Base-by-base conservation (phyloP, 2,888 invertebrate species). In the Leptura quadrifasciata region DNA sequence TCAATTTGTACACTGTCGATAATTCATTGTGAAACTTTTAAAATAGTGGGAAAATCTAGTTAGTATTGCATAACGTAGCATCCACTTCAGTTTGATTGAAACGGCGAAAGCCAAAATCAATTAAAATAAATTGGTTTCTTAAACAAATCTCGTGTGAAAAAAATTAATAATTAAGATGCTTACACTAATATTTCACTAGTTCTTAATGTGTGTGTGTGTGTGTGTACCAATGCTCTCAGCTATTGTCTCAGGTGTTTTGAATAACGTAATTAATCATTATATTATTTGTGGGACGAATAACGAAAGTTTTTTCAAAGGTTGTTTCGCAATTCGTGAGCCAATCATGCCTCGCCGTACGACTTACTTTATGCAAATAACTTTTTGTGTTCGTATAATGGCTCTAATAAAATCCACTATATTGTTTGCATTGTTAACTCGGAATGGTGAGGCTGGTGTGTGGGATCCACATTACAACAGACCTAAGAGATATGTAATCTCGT, bases 211-310 rank as follows among this genome's bases (percentile, higher is more conserved):
- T 47, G 47, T 10, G 18, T 47, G 47, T 10, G 18, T 18, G 35
- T 17, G 12, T 67, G 65, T 67, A 20, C 65, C 52, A 67, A 67
- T 54, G n/a, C 65, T 67, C 65, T 24, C 65, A 52, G 52, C 65
- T 31, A 52, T 68, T 68, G 68, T 68, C 57, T 18, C n/a, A 35
- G 31, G 17, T 39, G 54, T 65, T 67, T 54, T 73, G 72, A 52
- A 76, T 77, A 76, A 47, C 39, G 67, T 75, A 77, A 79, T 79
- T 77, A 76, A 74, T 79, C 75, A 77, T 78, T 76, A 74, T 76
- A 74, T 68, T 63, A 76, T 72, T 74, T 70, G 79, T 79, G 73
- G 72, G 76, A 79, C 68, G 24, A 24, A 63, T 52, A 57, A 70
- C 21, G 75, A 75, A 75, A 72, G 70, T 75, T 71, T 72, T 58